Base-by-base conservation (phyloP, 2,797 vertebrate species). In the Ceyx erithaca region DNA sequence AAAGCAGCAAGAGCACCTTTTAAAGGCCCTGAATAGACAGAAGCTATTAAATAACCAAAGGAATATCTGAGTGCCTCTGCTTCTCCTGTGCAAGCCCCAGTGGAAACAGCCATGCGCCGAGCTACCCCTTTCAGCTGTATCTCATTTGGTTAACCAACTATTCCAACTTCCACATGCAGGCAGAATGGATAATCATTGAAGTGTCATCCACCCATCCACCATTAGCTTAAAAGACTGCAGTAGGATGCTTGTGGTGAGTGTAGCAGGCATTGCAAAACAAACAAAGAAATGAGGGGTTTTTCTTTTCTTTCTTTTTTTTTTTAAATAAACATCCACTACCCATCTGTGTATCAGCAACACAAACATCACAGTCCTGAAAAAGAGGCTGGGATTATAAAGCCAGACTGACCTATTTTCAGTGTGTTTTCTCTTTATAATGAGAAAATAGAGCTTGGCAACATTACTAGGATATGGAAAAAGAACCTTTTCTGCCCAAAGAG, bases 1-100 rank as follows among this genome's bases (percentile, higher is more conserved):
- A 90, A 82, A 90, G 93, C 93, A 91, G 87, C 89, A 79, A 79
- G 45, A 84, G 67, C 77, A 94, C 80, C 90, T 96, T 94, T 90
- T 78, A 90, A 85, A 95, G 75, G 78, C 49, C 52, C 45, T 77
- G 78, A 80, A 67, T 20, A 92, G 68, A 84, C 30, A 93, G 70
- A 92, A 68, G 75, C 73, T 81, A 64, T 82, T 64, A 88, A 96
- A 89, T 28, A 78, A 76, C 45, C 59, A 59, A 54, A 84, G 80
- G 80, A 58, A n/a, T 20, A 90, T 14, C 37, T 14, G n/a, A 91
- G 87, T 41, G 63, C n/a, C 55, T 67, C 79, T 52, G 55, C 12
- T 37, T 79, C 59, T 91, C 66, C 92, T 67, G 40, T 0, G 0
- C 28, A 61, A 81, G 63, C 75, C 46, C 57, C 33, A 64, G n/a